Evolutionary conservation across 2,113 vertebrate genomes (phyloP), one percentile per base, ranked within the genome.

Genomic region (Charadrius vociferus): DNA sequence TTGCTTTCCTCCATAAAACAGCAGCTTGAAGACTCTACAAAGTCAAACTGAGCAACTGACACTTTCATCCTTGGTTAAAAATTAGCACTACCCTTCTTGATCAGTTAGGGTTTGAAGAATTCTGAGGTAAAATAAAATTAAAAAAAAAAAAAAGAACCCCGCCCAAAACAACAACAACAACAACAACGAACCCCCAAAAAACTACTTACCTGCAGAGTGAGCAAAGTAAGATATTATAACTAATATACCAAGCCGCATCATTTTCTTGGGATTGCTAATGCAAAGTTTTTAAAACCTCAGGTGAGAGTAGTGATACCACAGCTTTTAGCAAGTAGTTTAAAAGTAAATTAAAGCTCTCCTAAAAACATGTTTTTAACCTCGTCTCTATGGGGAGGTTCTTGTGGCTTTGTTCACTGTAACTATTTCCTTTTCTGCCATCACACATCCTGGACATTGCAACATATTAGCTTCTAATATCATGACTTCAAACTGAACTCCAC

Each of bases 401-500:
- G 88, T 90, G 94, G 96, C 93, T 96, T 95, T n/a, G 47, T 62
- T 95, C 47, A n/a, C 13, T 59, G 9, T 53, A 63, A 47, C 61
- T 84, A 29, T 65, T 90, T 90, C 59, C 71, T n/a, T 85, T 72
- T 87, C 9, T 75, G 30, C 47, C 14, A 32, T 78, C 81, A 56
- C 20, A 49, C 36, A 68, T 53, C 43, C 86, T 70, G 77, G 37
- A 50, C 43, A 61, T 45, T 45, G 19, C 27, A 81, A 58, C 13
- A 10, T 36, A 16, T 4, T 34, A 34, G 1, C n/a, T 85, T 81
- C 67, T 71, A 37, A 61, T 41, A 12, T 20, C 56, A n/a, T 6
- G 16, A 17, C 62, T 91, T 87, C n/a, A 59, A 68, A 63, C 9
- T 62, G 56, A 87, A 89, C n/a, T 66, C 24, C 29, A 29, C 3